Evolutionary conservation across 2,888 invertebrate species (phyloP).

Genomic region (Caenorhabditis doughertyi): DNA sequence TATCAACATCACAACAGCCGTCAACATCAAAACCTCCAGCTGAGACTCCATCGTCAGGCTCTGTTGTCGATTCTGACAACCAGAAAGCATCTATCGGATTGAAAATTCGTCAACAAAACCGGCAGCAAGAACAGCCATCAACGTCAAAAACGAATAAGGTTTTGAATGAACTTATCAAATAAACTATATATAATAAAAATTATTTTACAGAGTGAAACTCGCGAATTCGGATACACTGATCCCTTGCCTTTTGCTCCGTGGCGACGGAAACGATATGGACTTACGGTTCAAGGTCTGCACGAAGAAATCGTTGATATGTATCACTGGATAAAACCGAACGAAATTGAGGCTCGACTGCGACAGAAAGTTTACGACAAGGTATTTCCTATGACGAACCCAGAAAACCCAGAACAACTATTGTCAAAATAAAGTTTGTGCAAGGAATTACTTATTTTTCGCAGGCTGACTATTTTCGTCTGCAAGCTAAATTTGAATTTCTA

Average conservation of each 20-base stretch:
- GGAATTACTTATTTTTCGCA: too few species aligned
- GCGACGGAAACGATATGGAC: conserved; percentile 71
- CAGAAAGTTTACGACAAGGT: conserved; percentile 93
- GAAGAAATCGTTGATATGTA: conserved; percentile 98
- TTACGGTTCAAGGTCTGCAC: conserved; percentile 86
- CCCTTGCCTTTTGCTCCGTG: conserved; percentile 68
- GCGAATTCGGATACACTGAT: conserved; percentile 63
- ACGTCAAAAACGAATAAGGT: conserved; percentile 38
- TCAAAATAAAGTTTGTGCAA: too few species aligned
- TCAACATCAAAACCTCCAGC: conserved; percentile 27
- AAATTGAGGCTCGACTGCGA: conserved; percentile 92
- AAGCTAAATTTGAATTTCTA: not conserved
- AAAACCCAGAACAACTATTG: too few species aligned
- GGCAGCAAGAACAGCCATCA: conserved; percentile 36
- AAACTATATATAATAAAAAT: not conserved
- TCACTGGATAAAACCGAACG: conserved; percentile 94
- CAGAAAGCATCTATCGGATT: conserved; percentile 4
- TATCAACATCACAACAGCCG: conserved; percentile 34
- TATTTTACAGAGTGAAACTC: conserved; percentile 36
- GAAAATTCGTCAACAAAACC: not conserved
- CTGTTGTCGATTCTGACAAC: not conserved
- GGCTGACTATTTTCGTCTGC: too few species aligned
- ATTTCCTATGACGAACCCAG: too few species aligned
- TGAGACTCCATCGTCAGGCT: not conserved
- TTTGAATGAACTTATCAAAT: too few species aligned